Conservation (phyloP, 2,888 invertebrate species). For the Harpalus rubripes region DNA sequence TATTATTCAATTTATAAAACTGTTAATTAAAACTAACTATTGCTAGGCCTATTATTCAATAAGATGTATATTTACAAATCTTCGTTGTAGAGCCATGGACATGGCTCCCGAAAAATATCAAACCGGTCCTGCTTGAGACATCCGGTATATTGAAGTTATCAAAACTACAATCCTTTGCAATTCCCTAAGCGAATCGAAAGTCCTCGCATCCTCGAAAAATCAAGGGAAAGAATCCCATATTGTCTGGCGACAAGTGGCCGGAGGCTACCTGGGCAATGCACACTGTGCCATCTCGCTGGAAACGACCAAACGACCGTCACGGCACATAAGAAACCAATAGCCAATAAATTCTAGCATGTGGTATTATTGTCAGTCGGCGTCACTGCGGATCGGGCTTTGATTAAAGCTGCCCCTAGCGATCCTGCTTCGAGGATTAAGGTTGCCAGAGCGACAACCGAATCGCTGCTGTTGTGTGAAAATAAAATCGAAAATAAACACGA, state of each 20-base stretch:
- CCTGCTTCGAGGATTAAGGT: slow-evolving; percentile 39
- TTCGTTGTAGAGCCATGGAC: too few relatives aligned
- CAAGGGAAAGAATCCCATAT: slow-evolving; percentile 27
- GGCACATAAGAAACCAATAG: slow-evolving; percentile 71
- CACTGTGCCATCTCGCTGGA: slow-evolving; percentile 4
- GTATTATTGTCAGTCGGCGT: slow-evolving; percentile 75
- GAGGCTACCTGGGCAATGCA: slow-evolving; percentile 14
- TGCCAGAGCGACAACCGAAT: slow-evolving; percentile 46
- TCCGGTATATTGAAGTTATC: neutral
- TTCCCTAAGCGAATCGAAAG: slow-evolving; percentile 14
- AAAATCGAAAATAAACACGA: slow-evolving; percentile 58
- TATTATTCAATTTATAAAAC: too few relatives aligned
- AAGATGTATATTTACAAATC: too few relatives aligned
- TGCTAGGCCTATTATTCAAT: too few relatives aligned
- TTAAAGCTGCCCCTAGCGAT: slow-evolving; percentile 71
- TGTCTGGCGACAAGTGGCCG: slow-evolving; percentile 37
- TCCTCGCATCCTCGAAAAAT: slow-evolving; percentile 1
- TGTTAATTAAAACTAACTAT: too few relatives aligned
- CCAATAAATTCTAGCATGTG: slow-evolving; percentile 73
- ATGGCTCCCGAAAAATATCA: too few relatives aligned
- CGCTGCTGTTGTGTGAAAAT: slow-evolving; percentile 60
- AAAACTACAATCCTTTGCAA: slow-evolving; percentile 9
- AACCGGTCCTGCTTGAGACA: too few relatives aligned
- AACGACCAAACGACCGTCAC: slow-evolving; percentile 24
- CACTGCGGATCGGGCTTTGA: slow-evolving; percentile 75